phyloP scores from a whole-genome alignment of 1,140 invertebrate genomes.

The Pantala flavescens region DNA sequence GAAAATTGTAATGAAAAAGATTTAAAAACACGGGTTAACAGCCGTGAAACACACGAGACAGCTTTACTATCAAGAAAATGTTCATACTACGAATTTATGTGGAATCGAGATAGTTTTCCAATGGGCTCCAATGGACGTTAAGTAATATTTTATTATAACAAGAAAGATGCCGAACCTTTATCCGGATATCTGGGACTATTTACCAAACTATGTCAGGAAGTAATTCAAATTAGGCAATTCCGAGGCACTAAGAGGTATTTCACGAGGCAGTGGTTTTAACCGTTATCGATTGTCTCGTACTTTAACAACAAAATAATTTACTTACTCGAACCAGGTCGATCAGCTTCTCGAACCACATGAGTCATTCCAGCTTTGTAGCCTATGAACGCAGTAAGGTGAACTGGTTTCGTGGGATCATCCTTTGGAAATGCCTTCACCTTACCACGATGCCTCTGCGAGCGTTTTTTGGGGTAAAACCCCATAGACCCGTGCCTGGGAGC shows the following conservation, averaged over 20 bases:
- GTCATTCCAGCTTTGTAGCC: constrained; percentile 99
- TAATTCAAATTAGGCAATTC: constrained; percentile 34
- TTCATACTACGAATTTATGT: too few relatives aligned
- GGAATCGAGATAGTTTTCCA: constrained; percentile 60
- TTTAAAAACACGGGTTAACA: too few relatives aligned
- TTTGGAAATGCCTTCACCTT: constrained; percentile 99
- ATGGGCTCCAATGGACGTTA: constrained; percentile 52
- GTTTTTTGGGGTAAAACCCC: constrained; percentile 99
- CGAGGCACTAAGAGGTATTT: constrained; percentile 26
- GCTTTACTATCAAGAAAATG: too few relatives aligned
- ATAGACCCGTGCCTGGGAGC: constrained; percentile 98
- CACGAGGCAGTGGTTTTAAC: not conserved
- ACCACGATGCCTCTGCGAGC: constrained; percentile 88
- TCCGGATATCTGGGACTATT: constrained; percentile 43
- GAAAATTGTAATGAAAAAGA: constrained; percentile 17
- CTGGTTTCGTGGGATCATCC: constrained; percentile 91
- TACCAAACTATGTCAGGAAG: constrained; percentile 44
- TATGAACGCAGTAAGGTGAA: constrained; percentile 96
- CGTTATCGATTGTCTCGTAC: not conserved
- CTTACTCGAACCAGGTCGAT: constrained; percentile 98
- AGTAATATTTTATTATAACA: too few relatives aligned
- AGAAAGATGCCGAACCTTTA: constrained; percentile 48
- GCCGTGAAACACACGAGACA: too few relatives aligned
- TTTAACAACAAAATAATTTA: constrained; percentile 27
- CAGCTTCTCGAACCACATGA: constrained; percentile 96